These are phyloP conservation scores for Clavelina lepadiformis DNA, from an alignment of 23 tunicate genomes.

Conservation along the genomic window DNA sequence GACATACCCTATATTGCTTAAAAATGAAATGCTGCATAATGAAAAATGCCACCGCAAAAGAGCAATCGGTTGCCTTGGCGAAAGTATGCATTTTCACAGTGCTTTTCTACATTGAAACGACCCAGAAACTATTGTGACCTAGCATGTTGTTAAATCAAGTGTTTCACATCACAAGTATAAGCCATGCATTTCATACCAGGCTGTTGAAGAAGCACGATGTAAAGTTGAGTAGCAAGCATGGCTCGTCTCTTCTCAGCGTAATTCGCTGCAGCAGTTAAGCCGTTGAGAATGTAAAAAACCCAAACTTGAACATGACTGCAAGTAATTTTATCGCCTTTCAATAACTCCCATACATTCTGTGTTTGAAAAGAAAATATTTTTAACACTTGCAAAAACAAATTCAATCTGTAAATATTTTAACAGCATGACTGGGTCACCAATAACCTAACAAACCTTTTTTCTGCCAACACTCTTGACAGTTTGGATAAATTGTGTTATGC, in stretches of 20 bases:
- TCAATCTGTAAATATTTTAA: too few species aligned
- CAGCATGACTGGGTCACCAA: too few species aligned
- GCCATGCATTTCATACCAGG: slow-evolving; percentile 34
- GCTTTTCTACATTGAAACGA: too few species aligned
- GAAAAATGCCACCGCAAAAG: too few species aligned
- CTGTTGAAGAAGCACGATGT: slow-evolving; percentile 39
- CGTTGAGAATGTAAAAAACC: slow-evolving; percentile 46
- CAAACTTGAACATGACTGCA: slow-evolving; percentile 47
- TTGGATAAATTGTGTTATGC: background rate
- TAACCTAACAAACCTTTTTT: background rate
- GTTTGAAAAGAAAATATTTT: background rate
- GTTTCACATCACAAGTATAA: background rate
- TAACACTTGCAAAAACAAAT: too few species aligned
- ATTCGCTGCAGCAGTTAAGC: slow-evolving; percentile 21
- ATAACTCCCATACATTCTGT: slow-evolving; percentile 25
- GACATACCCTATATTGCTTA: too few species aligned
- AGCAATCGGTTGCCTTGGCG: too few species aligned
- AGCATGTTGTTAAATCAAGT: background rate
- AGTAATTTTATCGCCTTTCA: slow-evolving; percentile 17
- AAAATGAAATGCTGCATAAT: too few species aligned
- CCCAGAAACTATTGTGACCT: too few species aligned
- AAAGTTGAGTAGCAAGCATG: slow-evolving; percentile 48
- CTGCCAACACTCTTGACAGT: background rate
- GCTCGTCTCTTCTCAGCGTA: slow-evolving; percentile 30
- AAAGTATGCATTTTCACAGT: too few species aligned